phyloP scores from a whole-genome alignment of 2,113 vertebrate species.

The Cyphomyrus discorhynchus region DNA sequence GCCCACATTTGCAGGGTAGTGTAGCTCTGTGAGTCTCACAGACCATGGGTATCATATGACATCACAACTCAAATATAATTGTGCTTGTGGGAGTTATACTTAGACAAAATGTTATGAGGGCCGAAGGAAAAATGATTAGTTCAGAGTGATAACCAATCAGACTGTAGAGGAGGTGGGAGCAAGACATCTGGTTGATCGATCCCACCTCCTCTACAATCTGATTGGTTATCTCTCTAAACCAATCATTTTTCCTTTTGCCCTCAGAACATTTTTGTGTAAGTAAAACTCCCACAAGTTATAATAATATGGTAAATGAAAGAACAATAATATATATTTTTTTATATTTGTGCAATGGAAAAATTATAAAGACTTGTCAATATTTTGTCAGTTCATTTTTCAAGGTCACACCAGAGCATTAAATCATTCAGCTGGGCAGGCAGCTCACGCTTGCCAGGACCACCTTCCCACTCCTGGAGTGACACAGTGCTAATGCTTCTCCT shows the following conservation, averaged over 20 bases:
- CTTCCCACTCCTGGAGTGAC: not conserved
- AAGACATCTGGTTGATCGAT: too few relatives aligned
- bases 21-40: not conserved
- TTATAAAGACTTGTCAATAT: not conserved
- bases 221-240: too few relatives aligned
- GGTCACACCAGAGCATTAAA: not conserved
- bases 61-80: not conserved
- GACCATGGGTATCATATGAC: not conserved
- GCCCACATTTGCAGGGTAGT: not conserved
- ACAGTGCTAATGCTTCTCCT: not conserved
- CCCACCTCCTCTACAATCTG: too few relatives aligned
- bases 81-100: too few relatives aligned
- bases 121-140: too few relatives aligned
- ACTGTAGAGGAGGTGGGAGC: too few relatives aligned
- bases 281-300: too few relatives aligned
- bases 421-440: not conserved
- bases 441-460: not conserved
- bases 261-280: too few relatives aligned
- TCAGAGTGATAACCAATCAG: too few relatives aligned
- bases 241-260: too few relatives aligned
- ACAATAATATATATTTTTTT: not conserved
- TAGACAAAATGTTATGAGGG: too few relatives aligned
- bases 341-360: not conserved
- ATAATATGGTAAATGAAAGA: not conserved
- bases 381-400: not conserved